A percentile compares a stretch with the other conserved stretches of the same genome.
Conservation (phyloP, 2,113 vertebrate genomes). For the Dipodomys stephensi region DNA sequence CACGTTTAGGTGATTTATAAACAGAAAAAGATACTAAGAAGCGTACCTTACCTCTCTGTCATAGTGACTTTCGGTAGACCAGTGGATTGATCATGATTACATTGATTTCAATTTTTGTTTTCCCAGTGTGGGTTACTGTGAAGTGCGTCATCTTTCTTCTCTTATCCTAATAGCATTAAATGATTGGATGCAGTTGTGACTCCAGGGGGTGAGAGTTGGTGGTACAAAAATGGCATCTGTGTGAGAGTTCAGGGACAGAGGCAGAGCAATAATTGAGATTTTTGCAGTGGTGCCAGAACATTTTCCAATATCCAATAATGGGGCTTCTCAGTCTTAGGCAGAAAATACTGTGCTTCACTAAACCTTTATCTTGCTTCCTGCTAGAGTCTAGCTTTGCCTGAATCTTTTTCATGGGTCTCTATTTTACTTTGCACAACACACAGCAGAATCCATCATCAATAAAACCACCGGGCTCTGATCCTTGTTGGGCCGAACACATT, state of each 20-base stretch:
- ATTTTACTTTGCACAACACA: conserved; percentile 39
- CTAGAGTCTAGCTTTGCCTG: conserved; percentile 27
- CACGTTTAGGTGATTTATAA: conserved; percentile 54
- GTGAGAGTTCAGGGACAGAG: not conserved
- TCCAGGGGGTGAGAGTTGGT: not conserved
- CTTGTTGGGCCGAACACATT: not conserved
- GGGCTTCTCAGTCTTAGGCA: conserved; percentile 45
- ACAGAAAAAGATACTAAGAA: not conserved
- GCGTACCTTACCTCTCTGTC: not conserved
- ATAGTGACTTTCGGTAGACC: conserved; percentile 12
- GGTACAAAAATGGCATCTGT: not conserved
- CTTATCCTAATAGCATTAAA: not conserved
- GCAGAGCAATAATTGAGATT: conserved; percentile 66
- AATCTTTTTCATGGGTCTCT: conserved; percentile 44
- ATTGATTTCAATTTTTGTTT: not conserved
- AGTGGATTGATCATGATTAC: not conserved
- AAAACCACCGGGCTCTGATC: conserved; percentile 23
- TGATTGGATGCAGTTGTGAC: not conserved
- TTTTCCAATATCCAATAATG: conserved; percentile 68
- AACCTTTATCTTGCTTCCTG: conserved; percentile 61
- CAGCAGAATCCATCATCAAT: conserved; percentile 16
- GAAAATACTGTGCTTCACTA: conserved; percentile 53
- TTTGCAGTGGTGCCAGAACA: conserved; percentile 21
- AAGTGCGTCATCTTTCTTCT: not conserved
- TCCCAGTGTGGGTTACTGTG: not conserved